Percentiles rank a stretch among this genome's conserved stretches.
Evolutionary conservation across 2,888 invertebrate genomes (phyloP).

Genomic region (Ormyrus nitidulus): DNA sequence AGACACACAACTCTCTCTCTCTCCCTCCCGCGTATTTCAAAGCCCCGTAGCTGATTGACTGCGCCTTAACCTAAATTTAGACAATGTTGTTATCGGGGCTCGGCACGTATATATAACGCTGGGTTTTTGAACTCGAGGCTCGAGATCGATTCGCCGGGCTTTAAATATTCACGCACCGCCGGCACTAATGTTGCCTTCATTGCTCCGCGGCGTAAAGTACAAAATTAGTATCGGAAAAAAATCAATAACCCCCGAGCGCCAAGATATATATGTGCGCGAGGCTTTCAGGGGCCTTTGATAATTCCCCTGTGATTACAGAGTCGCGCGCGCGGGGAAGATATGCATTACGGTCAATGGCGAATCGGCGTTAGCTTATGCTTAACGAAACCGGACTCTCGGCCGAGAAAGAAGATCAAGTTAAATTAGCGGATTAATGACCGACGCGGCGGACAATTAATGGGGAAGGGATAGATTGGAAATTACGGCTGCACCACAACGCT

Average conservation of each 20-base stretch:
- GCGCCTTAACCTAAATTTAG: too few relatives aligned
- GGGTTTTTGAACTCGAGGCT: slow-evolving; percentile 22
- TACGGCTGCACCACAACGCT: too few relatives aligned
- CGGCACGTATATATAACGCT: not conserved
- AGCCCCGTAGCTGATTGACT: too few relatives aligned
- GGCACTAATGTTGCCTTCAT: not conserved
- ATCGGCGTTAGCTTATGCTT: not conserved
- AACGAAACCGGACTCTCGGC: too few relatives aligned
- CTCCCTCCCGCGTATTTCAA: too few relatives aligned
- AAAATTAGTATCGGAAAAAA: slow-evolving; percentile 42
- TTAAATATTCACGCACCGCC: slow-evolving; percentile 32
- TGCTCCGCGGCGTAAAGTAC: slow-evolving; percentile 23
- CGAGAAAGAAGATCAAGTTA: slow-evolving; percentile 3
- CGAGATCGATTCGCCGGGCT: slow-evolving; percentile 23
- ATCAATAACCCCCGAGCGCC: slow-evolving; percentile 16
- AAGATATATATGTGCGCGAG: not conserved
- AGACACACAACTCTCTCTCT: too few relatives aligned
- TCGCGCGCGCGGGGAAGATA: not conserved
- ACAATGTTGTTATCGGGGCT: too few relatives aligned
- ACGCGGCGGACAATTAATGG: not conserved
- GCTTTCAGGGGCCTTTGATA: slow-evolving; percentile 12
- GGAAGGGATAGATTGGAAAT: not conserved
- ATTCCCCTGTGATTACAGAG: slow-evolving; percentile 25
- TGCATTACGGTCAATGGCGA: slow-evolving; percentile 26
- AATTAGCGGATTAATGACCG: not conserved